Conservation (phyloP, 2,797 vertebrate genomes). For the Crax fasciolata region DNA sequence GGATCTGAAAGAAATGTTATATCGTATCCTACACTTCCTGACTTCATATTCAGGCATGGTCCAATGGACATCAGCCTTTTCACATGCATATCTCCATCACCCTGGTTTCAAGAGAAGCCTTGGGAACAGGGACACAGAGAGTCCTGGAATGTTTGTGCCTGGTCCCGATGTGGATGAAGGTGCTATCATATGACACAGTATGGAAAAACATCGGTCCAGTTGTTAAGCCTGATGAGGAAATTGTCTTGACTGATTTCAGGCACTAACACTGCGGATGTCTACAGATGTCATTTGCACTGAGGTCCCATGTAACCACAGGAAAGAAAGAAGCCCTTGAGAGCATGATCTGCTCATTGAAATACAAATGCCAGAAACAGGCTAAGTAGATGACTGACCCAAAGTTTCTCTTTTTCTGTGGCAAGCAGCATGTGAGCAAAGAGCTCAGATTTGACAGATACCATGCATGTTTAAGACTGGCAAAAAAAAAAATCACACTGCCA, state of each 20-base stretch:
- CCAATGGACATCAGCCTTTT: background rate
- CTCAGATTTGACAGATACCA: background rate
- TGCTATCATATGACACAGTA: background rate
- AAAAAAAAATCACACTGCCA: background rate
- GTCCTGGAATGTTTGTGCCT: background rate
- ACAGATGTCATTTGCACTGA: background rate
- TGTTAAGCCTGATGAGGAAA: background rate
- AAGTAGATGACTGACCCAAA: background rate
- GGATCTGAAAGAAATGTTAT: background rate
- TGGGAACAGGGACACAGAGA: background rate
- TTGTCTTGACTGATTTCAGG: background rate
- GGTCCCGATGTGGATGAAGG: fast-evolving
- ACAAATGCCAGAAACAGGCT: background rate
- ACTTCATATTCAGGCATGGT: background rate
- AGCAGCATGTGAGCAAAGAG: background rate
- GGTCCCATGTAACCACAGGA: background rate
- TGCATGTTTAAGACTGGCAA: background rate
- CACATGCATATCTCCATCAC: background rate
- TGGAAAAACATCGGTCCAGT: background rate
- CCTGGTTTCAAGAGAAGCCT: background rate
- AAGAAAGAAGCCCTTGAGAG: background rate
- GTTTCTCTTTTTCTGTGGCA: background rate
- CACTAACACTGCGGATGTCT: background rate
- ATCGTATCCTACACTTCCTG: background rate
- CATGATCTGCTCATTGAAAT: background rate